Evolutionary conservation across 2,888 invertebrate genomes (phyloP).

Genomic region (Eubasilissa splendida): DNA sequence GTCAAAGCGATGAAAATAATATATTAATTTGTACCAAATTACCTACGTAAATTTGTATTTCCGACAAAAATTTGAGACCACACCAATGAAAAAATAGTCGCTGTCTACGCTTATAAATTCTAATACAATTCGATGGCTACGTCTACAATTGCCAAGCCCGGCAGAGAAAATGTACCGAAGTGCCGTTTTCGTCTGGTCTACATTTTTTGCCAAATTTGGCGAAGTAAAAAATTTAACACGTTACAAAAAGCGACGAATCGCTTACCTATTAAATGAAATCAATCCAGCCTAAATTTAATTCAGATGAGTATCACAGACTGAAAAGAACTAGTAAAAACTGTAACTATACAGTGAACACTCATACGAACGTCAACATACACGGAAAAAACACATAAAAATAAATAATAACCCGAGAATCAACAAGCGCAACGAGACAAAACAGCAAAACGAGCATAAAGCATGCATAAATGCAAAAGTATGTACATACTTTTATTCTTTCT

Average conservation of each 20-base stretch:
- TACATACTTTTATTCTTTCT: no score
- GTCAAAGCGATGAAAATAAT: no score
- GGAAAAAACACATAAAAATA: not conserved
- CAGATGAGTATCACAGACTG: no score
- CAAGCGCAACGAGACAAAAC: slow-evolving; percentile 14
- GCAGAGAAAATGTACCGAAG: not conserved
- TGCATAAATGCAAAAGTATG: not conserved
- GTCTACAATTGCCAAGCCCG: no score
- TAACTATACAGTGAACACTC: not conserved
- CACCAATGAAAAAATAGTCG: no score
- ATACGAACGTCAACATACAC: no score
- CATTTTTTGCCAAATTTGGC: slow-evolving; percentile 11
- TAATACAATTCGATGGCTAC: no score
- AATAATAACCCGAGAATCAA: slow-evolving; percentile 10
- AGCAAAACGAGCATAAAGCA: slow-evolving; percentile 1
- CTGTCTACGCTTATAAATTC: no score
- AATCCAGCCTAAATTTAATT: no score
- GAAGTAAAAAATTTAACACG: slow-evolving; percentile 4
- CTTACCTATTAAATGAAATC: not conserved
- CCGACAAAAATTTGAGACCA: no score
- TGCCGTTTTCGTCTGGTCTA: not conserved
- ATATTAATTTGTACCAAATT: no score
- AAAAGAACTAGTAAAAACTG: not conserved
- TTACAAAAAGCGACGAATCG: not conserved
- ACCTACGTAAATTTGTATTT: no score